Base-by-base conservation (phyloP, 2,797 vertebrate genomes). In the Muraenolepis orangiensis region DNA sequence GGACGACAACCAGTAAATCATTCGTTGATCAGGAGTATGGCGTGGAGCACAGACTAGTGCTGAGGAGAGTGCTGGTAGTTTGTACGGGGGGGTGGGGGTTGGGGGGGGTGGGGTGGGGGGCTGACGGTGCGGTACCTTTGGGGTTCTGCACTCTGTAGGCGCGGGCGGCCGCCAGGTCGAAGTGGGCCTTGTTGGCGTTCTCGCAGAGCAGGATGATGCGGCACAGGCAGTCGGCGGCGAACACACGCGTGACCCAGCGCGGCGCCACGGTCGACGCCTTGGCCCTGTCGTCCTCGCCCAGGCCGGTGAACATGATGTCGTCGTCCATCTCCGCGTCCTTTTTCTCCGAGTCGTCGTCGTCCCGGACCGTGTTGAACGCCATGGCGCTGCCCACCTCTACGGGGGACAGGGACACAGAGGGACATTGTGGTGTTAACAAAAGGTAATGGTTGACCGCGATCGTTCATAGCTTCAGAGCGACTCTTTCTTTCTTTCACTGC, bases 191-290 rank as follows among this genome's bases (percentile, higher is more conserved):
- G 90, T 98, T 94, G 1, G 92, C 92, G 32, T 96, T 96, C 87
- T 98, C 97, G 87, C 98, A 99, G 69, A 98, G 91, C 88, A 96
- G 90, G 77, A 99, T 97, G 79, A 99, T 94, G 4, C 98, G 95
- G 83, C 98, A 99, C 81, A 99, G 91, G 75, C 98, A 99, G 84
- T 99, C 98, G 0, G 98, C 97, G 0, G 98, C 98, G 79, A 99
- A 99, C 20, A 99, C 98, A 0, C 98, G 95, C 0, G 98, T 99
- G 77, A 97, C 97, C 98, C 98, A 99, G 40, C 98, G 97, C 6
- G 98, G 98, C 0, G 98, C 97, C 73, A 99, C 98, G 0, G 98
- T 97, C 0, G 95, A 97, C n/a, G 96, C 96, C 84, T 98, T 98
- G 16, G 95, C 92, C 85, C 98, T 98, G 80, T 98, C 96, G 10